Base-by-base conservation (phyloP, 35 echinoderm and acorn worm genomes). In the Heliocidaris tuberculata region DNA sequence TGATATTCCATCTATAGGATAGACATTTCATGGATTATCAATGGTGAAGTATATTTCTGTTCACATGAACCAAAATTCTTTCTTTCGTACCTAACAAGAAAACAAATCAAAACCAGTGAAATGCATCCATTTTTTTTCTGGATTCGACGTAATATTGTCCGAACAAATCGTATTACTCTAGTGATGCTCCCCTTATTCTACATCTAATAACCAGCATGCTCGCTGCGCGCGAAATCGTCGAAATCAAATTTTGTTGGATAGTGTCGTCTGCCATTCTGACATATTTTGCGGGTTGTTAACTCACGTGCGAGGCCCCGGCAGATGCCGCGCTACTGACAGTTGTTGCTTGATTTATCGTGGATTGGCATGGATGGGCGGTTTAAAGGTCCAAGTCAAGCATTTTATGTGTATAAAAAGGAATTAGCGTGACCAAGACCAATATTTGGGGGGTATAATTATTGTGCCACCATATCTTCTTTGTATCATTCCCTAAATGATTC, bases 281-380 rank as follows among this genome's bases (percentile, higher is more conserved):
- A 71, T 78, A 78, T 78, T 78, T 78, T 78, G 19, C 65, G 65
- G 65, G 27, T 78, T 78, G 65, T 78, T 78, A 78, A 78, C 65
- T 78, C 65, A 21, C 15, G 21, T 78, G 65, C 8, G 27, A 3
- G 7, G 21, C 19, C 21, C 65, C 27, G 65, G 65, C 21, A 78
- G 65, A 78, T 24, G 65, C 65, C 65, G 21, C 65, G 65, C 65
- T 78, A 78, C 65, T 78, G 65, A 78, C 65, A 78, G 65, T 78
- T 78, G 65, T 78, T 78, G 65, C 19, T 78, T 78, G 65, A 78
- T 78, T 78, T n/a, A 78, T 78, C 19, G 27, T 19, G 7, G 19
- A 24, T 78, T n/a, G 21, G 65, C 27, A 78, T 78, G 65, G 65
- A 78, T 78, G 21, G 65, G 8, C 27, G 21, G 65, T 8, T 78